Base-by-base conservation (phyloP, 2,888 invertebrate species). In the Agrochola lota region DNA sequence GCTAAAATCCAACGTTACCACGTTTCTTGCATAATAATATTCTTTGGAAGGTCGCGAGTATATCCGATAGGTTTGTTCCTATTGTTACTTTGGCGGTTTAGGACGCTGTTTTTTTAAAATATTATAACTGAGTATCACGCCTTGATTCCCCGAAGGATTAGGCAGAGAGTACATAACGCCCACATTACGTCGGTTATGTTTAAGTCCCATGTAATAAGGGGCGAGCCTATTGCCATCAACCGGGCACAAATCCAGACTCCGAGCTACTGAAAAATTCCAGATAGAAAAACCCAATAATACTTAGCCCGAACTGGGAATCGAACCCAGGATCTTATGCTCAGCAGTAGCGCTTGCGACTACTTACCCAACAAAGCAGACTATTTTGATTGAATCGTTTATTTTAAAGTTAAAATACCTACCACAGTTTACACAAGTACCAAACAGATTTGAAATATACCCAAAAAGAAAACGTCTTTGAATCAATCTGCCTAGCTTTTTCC, bases 11-110 rank as follows among this genome's bases (percentile, higher is more conserved):
- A 69, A 57, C 57, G 77, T 86, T 86, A 80, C 84, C 86, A 67
- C 72, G 71, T 80, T 88, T 78, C 77, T 77, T 70, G 81, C 64
- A 84, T 84, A 84, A 67, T 79, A 87, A 74, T 80, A 84, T 81
- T 77, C 60, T 75, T 78, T 40, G 77, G 68, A 86, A 86, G 84
- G 88, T 84, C 80, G 62, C 71, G 63, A 77, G 71, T 40, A n/a
- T 63, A 70, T 60, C 66, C 67, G 17, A 74, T 60, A 72, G 71
- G 74, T 86, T 75, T 73, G 30, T 76, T 86, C 80, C 30, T 76
- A 46, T 74, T 86, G 74, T 40, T 6, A 69, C 83, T 35, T 26
- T 57, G 0, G 2, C 3, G 30, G 15, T 40, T 20, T 20, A 35
- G 1, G 1, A 6, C 20, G 0, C 6, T 72, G 0, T 60, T 46